A percentile compares a stretch with the other conserved stretches of the same genome.
Conservation (phyloP, 2,113 vertebrate genomes). For the Columba livia region DNA sequence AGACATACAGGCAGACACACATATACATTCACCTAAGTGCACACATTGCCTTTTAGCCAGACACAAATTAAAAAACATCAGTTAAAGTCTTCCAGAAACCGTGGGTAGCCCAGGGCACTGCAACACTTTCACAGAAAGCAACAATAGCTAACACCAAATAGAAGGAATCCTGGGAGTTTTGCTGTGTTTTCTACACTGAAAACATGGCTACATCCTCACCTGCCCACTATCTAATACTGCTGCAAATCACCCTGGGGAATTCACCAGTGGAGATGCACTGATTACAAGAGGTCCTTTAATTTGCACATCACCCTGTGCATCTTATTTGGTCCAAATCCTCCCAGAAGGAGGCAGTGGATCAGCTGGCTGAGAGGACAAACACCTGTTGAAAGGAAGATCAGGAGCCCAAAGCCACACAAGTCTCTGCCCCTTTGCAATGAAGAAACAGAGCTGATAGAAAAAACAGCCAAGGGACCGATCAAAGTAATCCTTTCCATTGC, state of each 20-base stretch:
- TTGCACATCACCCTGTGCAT: background rate
- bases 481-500: background rate
- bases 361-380: background rate
- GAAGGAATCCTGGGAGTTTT: background rate
- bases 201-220: background rate
- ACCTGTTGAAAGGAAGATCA: accelerated
- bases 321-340: background rate
- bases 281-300: background rate
- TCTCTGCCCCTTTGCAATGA: background rate
- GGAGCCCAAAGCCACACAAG: background rate
- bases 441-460: background rate
- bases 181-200: background rate
- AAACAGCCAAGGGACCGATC: accelerated
- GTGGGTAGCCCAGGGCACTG: background rate
- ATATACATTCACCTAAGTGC: background rate
- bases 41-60: background rate
- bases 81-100: background rate
- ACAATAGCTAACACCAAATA: background rate
- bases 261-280: background rate
- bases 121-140: background rate
- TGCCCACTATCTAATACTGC: background rate
- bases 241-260: background rate
- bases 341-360: background rate
- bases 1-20: background rate
- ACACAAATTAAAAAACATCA: background rate